Base-by-base conservation (phyloP, 2,888 invertebrate genomes). In the Amphipoea oculea region DNA sequence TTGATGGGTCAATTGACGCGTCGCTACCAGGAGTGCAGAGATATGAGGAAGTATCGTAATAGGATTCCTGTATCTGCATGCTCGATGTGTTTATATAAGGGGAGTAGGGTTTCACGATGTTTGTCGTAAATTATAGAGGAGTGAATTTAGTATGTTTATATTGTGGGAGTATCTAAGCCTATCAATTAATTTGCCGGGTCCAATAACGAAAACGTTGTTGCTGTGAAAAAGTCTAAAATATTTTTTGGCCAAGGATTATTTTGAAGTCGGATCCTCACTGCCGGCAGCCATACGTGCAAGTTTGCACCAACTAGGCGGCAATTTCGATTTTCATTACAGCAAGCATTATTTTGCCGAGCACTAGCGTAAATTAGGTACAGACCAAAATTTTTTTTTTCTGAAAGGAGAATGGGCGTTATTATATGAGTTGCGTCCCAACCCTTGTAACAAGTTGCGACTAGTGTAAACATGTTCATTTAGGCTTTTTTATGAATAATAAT, bases 1-100 rank as follows among this genome's bases (percentile, higher is more conserved):
- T 88, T 76, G 89, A 89, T 86, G 89, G 65, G 17, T 81, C 74
- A 77, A 87, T 84, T 77, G 74, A 77, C 70, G 62, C 40, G 71
- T 62, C 36, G 54, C 74, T 62, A 60, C 74, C 29, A 65, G 71
- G 54, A 23, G 40, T 7, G 29, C 51, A 45, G 29, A 23, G 42
- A 20, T 62, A 69, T 72, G 71, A 81, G 77, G 86, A 86, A 88
- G 69, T 86, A 45, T 17, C 51, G 42, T 42, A 54, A 73, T 20
- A 65, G 51, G 63, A 57, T 57, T 69, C 57, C 54, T 36, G 42
- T 62, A 70, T 70, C 45, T 62, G 23, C 54, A 42, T 63, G 65
- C 17, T 60, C 45, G 0, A 20, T n/a, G 7, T 60, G 36, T 48
- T 60, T 45, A 29, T 45, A 12, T 40, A 42, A 29, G 45, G 57